Evolutionary conservation across 2,888 invertebrate species (phyloP), one percentile per base, ranked within the genome.

Genomic region (Asteroscopus sphinx): DNA sequence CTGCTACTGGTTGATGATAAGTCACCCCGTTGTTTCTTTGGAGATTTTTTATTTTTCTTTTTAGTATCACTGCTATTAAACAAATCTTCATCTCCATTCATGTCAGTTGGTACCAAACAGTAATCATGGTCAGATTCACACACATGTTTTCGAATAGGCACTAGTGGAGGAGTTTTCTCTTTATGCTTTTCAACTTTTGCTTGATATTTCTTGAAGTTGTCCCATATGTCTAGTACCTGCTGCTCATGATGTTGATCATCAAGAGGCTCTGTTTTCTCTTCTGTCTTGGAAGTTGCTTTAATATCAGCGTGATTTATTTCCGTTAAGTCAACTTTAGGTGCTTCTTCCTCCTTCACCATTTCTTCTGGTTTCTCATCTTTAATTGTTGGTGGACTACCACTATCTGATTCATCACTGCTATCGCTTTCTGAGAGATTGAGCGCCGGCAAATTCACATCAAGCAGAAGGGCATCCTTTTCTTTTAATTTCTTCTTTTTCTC

Each of bases 401-500:
- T 86, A 64, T 94, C 93, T 13, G 94, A 95, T 65, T 97, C 97
- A 58, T 96, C 96, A 73, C 96, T 97, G 66, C 96, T 97, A 76
- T 97, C 98, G 83, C 97, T 97, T 79, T 98, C 98, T 0, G 97
- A 98, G 36, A 98, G 93, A 93, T 98, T 98, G 36, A 97, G 91
- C 2, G 97, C 97, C 2, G 97, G 97, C 51, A 98, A 91, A 90
- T 98, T 94, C 4, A 94, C 94, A 83, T 94, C 94, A 66, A 94
- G 75, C 58, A 94, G 78, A 68, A 94, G 83, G 45, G 93, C 89
- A 81, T 94, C 94, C 73, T 94, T 94, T 60, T 93, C 91, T 81
- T 90, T 93, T 45, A 81, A 67, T 78, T 93, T 94, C 75, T 94
- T 94, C 75, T 93, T 94, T 78, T 91, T 94, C 28, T 81, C 80